Percentiles rank a stretch among this genome's conserved stretches.
phyloP scores from a whole-genome alignment of 2,888 invertebrate species.

The Neoaliturus tenellus region DNA sequence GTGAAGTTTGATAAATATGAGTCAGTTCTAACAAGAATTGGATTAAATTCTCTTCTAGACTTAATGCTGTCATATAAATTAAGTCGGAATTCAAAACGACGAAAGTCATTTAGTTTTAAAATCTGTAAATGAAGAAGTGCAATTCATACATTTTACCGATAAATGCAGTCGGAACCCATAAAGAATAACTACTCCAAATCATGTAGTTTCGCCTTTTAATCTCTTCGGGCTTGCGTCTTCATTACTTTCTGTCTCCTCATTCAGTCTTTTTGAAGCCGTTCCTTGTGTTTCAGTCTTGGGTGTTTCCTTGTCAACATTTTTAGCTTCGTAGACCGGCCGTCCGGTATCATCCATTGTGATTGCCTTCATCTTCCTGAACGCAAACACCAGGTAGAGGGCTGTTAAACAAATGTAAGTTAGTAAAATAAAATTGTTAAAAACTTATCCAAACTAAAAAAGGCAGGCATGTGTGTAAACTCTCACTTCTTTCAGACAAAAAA shows the following conservation, averaged over 20 bases:
- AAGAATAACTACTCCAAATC: not conserved
- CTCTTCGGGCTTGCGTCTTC: not conserved
- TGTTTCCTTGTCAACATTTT: not conserved
- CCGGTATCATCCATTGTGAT: constrained; percentile 78
- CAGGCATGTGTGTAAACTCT: no score
- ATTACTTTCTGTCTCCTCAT: not conserved
- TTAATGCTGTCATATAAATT: not conserved
- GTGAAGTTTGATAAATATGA: no score
- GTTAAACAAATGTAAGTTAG: no score
- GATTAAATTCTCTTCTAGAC: no score
- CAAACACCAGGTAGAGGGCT: constrained; percentile 90
- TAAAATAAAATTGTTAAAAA: no score
- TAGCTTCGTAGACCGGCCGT: constrained; percentile 76
- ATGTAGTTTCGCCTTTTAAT: not conserved
- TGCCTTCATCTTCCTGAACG: constrained; percentile 83
- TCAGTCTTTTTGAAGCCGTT: not conserved
- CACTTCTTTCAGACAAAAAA: no score
- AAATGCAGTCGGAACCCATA: not conserved
- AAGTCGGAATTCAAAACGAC: not conserved
- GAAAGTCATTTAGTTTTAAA: not conserved
- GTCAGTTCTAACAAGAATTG: no score
- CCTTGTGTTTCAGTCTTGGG: not conserved
- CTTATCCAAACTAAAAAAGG: no score
- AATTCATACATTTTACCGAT: not conserved
- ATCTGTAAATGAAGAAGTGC: not conserved